A percentile compares a stretch with the other conserved stretches of the same genome.
These are phyloP conservation scores for Astropecten irregularis DNA, from an alignment of 53 echinoderm and acorn worm genomes.

Conservation along the genomic window DNA sequence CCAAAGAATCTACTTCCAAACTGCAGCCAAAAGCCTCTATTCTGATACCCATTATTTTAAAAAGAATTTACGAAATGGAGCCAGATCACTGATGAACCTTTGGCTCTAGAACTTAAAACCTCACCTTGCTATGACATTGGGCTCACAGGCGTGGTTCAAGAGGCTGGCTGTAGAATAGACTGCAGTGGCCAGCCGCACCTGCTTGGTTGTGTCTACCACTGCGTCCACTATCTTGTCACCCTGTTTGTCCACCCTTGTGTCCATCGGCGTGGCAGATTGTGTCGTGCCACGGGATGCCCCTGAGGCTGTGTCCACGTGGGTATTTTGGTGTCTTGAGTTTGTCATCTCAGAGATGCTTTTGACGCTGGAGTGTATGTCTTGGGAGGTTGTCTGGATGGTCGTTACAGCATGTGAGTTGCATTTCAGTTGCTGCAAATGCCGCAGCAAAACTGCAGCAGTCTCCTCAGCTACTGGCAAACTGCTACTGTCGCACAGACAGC, in stretches of 20 bases:
- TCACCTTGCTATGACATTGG: constrained; percentile 90
- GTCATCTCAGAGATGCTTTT: neutral
- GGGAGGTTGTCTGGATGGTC: constrained; percentile 34
- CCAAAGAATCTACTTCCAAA: too few species aligned
- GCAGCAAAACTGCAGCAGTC: constrained; percentile 12
- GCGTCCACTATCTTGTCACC: neutral
- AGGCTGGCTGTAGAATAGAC: constrained; percentile 84
- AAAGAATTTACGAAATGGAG: too few species aligned
- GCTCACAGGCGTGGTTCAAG: constrained; percentile 90
- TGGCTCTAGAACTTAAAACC: too few species aligned
- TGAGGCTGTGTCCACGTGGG: neutral
- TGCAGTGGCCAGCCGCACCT: constrained; percentile 84
- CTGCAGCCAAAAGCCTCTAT: too few species aligned
- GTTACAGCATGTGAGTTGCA: constrained; percentile 95
- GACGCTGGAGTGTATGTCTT: neutral
- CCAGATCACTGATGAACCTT: too few species aligned
- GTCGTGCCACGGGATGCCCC: neutral
- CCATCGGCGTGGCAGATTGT: neutral
- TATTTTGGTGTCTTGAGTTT: neutral
- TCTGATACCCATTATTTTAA: too few species aligned
- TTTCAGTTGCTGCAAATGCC: constrained; percentile 79
- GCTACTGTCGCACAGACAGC: neutral
- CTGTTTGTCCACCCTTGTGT: constrained; percentile 8
- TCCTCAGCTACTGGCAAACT: neutral
- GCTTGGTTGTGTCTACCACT: constrained; percentile 65